Conservation (phyloP, 1,140 invertebrate species). For the Lepeophtheirus salmonis region DNA sequence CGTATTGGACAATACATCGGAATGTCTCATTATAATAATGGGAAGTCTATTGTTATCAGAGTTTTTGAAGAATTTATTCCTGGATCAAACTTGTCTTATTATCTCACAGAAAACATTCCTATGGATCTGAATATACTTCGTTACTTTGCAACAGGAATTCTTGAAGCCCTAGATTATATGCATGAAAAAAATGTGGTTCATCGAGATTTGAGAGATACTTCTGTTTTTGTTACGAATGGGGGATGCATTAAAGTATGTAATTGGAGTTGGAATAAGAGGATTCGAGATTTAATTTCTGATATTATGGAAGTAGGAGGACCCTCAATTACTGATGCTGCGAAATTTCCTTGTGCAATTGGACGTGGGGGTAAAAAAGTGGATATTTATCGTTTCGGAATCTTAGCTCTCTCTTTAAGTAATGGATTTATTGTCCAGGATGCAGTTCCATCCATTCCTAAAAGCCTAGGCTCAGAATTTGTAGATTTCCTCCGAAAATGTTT, state of each 20-base stretch:
- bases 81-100: constrained; percentile 34
- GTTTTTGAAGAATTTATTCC: constrained; percentile 39
- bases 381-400: constrained; percentile 43
- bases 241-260: constrained; percentile 36
- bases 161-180: constrained; percentile 45
- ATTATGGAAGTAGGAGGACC: constrained; percentile 23
- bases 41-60: constrained; percentile 27
- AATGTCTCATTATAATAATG: constrained; percentile 39
- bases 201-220: constrained; percentile 44
- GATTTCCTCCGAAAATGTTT: constrained; percentile 36
- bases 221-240: constrained; percentile 39
- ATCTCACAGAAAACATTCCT: constrained; percentile 33
- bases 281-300: constrained; percentile 32
- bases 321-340: constrained; percentile 15
- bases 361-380: constrained; percentile 48
- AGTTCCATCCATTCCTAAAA: constrained; percentile 33
- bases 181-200: constrained; percentile 58
- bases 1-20: constrained; percentile 52
- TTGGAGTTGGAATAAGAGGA: constrained; percentile 46
- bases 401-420: constrained; percentile 36
- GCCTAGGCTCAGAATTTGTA: constrained; percentile 35
- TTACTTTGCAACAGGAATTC: constrained; percentile 39
- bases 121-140: constrained; percentile 39
- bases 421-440: constrained; percentile 31
- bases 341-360: constrained; percentile 34